Conservation (phyloP, 1,140 invertebrate genomes). For the Neodiprion fabricii region DNA sequence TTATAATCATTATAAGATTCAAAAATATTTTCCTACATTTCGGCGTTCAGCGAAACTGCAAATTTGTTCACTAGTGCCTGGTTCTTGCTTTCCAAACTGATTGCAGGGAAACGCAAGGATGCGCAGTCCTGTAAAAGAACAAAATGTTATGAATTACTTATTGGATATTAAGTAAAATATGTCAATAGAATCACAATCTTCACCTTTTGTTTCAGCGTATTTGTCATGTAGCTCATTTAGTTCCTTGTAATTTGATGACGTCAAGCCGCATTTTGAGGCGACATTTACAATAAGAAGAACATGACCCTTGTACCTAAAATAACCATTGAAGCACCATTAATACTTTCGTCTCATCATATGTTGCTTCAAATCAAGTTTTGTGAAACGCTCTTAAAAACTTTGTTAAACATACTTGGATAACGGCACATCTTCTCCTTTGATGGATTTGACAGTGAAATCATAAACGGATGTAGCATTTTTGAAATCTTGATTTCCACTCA, state of each 20-base stretch:
- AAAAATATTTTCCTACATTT: conserved; percentile 37
- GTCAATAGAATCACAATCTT: neutral
- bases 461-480: conserved; percentile 72
- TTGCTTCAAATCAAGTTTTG: neutral
- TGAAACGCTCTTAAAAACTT: conserved; percentile 1
- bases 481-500: conserved; percentile 50
- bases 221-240: conserved; percentile 72
- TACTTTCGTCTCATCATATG: neutral
- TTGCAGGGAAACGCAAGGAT: conserved; percentile 90
- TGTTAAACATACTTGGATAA: conserved; percentile 60
- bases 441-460: conserved; percentile 73
- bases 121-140: conserved; percentile 59
- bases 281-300: conserved; percentile 81
- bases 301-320: conserved; percentile 65
- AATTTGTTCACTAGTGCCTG: conserved; percentile 71
- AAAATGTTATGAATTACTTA: conserved; percentile 18
- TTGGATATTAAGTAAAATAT: too few species aligned
- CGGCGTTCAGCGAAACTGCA: conserved; percentile 65
- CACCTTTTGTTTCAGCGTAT: conserved; percentile 63
- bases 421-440: conserved; percentile 70
- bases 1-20: conserved; percentile 68
- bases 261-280: conserved; percentile 81
- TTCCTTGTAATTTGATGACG: conserved; percentile 75
- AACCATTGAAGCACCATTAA: neutral
- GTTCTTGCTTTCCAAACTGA: conserved; percentile 82